Evolutionary conservation across 2,797 vertebrate species (phyloP).

Genomic region (Falco concolor): DNA sequence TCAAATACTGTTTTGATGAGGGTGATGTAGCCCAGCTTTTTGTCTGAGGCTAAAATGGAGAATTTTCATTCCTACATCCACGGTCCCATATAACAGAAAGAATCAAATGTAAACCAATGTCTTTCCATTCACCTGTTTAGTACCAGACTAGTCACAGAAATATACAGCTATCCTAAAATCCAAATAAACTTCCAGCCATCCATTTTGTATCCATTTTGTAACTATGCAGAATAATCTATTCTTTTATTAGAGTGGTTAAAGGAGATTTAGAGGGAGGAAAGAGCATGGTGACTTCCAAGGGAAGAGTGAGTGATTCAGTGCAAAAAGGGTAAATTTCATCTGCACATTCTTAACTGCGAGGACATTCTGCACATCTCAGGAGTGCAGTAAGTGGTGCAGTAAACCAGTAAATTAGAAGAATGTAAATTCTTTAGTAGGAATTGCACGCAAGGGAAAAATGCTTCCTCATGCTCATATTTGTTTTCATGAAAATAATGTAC

Average conservation of each 20-base stretch:
- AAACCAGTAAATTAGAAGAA: slow-evolving; percentile 87
- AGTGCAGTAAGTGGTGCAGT: slow-evolving; percentile 81
- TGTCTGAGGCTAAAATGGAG: not conserved
- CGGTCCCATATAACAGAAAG: not conserved
- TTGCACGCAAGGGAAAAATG: slow-evolving; percentile 80
- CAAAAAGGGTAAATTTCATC: slow-evolving; percentile 79
- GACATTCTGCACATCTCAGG: slow-evolving; percentile 80
- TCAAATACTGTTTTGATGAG: not conserved
- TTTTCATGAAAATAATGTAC: slow-evolving; percentile 84
- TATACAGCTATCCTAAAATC: not conserved
- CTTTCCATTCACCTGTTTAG: not conserved
- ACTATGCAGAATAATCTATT: not conserved
- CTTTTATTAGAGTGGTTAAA: slow-evolving; percentile 46
- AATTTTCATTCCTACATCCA: not conserved
- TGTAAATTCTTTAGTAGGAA: slow-evolving; percentile 83
- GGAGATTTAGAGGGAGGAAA: slow-evolving; percentile 56
- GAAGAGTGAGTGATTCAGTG: slow-evolving; percentile 73
- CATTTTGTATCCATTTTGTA: not conserved
- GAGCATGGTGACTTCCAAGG: slow-evolving; percentile 69
- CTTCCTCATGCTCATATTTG: slow-evolving; percentile 81
- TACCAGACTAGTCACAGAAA: not conserved
- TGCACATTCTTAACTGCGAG: slow-evolving; percentile 77
- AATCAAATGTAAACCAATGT: not conserved
- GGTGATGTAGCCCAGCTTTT: not conserved
- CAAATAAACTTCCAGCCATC: not conserved